A percentile compares a stretch with the other conserved stretches of the same genome.
Conservation (phyloP, 2,888 invertebrate genomes). For the Erebia palarica region DNA sequence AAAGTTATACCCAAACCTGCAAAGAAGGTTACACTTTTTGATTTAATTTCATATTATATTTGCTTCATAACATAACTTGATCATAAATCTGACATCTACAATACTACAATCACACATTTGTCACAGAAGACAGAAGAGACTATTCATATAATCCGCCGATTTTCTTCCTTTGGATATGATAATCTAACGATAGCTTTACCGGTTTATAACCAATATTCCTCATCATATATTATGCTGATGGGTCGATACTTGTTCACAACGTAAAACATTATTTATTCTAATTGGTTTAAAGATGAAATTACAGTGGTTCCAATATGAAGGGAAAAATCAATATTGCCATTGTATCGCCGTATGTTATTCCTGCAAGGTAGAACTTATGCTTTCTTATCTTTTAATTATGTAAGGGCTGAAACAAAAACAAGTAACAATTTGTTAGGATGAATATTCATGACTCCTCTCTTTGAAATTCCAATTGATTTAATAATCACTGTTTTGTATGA, state of each 20-base stretch:
- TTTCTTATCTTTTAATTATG: background rate
- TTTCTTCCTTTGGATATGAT: conserved; percentile 28
- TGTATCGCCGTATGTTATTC: conserved; percentile 59
- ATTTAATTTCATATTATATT: no score
- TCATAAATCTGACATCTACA: background rate
- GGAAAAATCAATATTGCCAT: conserved; percentile 58
- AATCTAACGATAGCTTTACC: conserved; percentile 25
- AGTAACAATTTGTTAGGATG: no score
- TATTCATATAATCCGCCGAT: background rate
- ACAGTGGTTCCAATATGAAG: conserved; percentile 50
- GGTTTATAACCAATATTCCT: conserved; percentile 15
- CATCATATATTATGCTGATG: conserved; percentile 36
- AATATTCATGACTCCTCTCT: no score
- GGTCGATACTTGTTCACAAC: conserved; percentile 20
- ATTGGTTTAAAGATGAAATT: conserved; percentile 49
- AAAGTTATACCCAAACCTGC: no score
- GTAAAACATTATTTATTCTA: conserved; percentile 29
- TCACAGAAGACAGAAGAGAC: conserved; percentile 18
- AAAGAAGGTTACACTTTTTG: no score
- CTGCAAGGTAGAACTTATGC: conserved; percentile 53
- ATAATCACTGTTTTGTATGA: no score
- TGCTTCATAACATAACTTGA: no score
- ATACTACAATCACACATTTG: background rate
- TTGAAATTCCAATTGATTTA: no score
- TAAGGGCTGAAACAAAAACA: no score